Evolutionary conservation across 2,888 invertebrate species (phyloP).

Genomic region (Drosophila sordidapex): DNA sequence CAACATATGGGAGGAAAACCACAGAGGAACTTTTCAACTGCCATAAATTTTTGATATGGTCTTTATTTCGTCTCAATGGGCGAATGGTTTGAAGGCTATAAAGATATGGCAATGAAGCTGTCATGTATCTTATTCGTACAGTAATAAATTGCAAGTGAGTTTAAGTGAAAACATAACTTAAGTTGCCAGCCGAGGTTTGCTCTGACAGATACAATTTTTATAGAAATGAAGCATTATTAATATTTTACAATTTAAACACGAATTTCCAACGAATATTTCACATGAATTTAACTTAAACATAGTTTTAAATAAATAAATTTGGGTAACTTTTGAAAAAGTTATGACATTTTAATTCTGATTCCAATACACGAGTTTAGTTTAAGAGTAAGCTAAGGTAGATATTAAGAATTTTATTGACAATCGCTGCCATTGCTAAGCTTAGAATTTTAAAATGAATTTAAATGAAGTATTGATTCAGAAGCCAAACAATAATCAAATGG

Average conservation of each 20-base stretch:
- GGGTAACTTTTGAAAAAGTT: not conserved
- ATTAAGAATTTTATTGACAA: no score
- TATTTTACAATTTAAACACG: no score
- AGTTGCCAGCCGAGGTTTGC: not conserved
- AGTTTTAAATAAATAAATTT: not conserved
- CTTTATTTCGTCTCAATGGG: not conserved
- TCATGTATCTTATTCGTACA: not conserved
- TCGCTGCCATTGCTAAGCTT: no score
- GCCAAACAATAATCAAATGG: not conserved
- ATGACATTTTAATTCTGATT: not conserved
- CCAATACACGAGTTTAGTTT: not conserved
- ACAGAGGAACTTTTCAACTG: not conserved
- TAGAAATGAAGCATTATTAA: not conserved
- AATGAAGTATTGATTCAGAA: not conserved
- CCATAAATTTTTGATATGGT: constrained; percentile 19
- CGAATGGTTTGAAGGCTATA: not conserved
- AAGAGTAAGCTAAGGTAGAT: no score
- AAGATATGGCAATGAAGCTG: not conserved
- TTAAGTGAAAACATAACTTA: not conserved
- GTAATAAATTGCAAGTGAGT: not conserved
- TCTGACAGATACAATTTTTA: not conserved
- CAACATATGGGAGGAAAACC: not conserved
- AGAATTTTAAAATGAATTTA: not conserved
- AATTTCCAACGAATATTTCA: not conserved
- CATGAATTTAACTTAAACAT: not conserved